phyloP scores from a whole-genome alignment of 2,888 invertebrate species.

The Drosophila barbarae region DNA sequence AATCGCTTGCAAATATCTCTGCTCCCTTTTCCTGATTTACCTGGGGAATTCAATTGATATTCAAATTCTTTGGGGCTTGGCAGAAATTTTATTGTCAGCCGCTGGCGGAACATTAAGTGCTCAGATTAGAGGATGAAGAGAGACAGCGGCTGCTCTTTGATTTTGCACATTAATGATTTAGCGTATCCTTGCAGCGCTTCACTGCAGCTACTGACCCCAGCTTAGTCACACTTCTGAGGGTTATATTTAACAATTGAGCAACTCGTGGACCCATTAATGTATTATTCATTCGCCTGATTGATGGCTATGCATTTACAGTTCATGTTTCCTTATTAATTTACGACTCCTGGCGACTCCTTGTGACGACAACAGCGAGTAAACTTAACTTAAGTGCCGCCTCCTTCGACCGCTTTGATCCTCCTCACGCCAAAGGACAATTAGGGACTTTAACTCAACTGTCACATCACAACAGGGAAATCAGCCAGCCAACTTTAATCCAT shows the following conservation, averaged over 20 bases:
- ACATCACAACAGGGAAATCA: conserved; percentile 29
- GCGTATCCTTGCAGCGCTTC: neutral
- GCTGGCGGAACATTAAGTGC: neutral
- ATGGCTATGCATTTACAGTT: conserved; percentile 31
- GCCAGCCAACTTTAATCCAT: conserved; percentile 52
- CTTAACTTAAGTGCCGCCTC: conserved; percentile 12
- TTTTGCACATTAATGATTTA: neutral
- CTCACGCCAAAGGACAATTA: conserved; percentile 46
- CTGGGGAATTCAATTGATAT: conserved; percentile 31
- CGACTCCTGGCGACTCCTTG: conserved; percentile 11
- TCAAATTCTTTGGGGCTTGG: conserved; percentile 5
- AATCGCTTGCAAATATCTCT: conserved; percentile 27
- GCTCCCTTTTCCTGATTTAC: conserved; percentile 21
- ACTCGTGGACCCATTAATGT: conserved; percentile 31
- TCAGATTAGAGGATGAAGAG: neutral
- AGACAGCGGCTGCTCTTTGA: neutral
- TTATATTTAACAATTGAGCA: conserved; percentile 1
- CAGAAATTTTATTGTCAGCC: neutral
- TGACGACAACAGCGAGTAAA: conserved; percentile 15
- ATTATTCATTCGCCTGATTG: conserved; percentile 29
- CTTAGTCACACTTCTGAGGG: neutral
- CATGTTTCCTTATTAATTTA: conserved; percentile 36
- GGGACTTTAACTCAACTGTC: conserved; percentile 25
- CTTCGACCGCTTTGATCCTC: conserved; percentile 20
- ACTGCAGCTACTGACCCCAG: neutral